These are phyloP conservation scores for Muscicapa adusta DNA, from an alignment of 2,113 vertebrate genomes.

Conservation along the genomic window DNA sequence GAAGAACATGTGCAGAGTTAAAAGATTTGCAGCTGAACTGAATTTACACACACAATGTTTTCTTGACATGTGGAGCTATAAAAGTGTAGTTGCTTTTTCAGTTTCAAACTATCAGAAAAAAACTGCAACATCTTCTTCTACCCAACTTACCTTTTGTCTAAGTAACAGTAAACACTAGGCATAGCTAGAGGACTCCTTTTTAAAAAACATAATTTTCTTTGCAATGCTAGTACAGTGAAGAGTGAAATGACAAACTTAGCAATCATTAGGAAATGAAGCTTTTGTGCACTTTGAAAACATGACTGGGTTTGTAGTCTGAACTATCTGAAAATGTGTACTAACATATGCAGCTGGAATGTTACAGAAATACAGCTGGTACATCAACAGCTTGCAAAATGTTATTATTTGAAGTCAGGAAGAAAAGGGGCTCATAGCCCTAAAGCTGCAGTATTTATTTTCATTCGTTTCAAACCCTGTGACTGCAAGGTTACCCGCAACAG, in stretches of 20 bases:
- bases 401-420: not conserved
- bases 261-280: not conserved
- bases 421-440: not conserved
- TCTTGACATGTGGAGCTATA: not conserved
- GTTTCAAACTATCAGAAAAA: not conserved
- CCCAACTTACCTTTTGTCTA: no score
- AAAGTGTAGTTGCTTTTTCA: not conserved
- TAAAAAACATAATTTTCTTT: not conserved
- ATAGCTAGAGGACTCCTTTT: not conserved
- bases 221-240: not conserved
- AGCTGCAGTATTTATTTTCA: not conserved
- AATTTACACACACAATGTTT: not conserved
- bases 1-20: not conserved
- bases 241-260: not conserved
- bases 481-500: not conserved
- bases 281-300: not conserved
- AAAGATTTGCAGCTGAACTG: not conserved
- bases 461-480: not conserved
- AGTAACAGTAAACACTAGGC: not conserved
- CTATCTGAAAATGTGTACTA: not conserved
- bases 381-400: not conserved
- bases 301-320: not conserved
- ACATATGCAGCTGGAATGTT: not conserved
- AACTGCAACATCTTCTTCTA: not conserved
- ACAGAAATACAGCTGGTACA: not conserved